Conservation (phyloP, 2,888 invertebrate genomes). For the Troilus luridus region DNA sequence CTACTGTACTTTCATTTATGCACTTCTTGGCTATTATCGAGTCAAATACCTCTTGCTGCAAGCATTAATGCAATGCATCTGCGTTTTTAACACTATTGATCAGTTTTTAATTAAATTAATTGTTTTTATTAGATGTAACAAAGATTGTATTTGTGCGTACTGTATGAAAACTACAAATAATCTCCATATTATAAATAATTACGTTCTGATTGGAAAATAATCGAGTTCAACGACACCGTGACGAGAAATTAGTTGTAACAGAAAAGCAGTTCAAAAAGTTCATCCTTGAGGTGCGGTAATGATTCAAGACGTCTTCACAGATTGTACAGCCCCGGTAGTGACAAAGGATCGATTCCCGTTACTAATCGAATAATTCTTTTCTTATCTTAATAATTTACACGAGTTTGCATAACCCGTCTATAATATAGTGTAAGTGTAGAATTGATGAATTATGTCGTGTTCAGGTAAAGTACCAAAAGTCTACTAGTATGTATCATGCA, state of each 20-base stretch:
- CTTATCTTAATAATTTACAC: neutral
- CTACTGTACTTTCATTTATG: slow-evolving; percentile 8
- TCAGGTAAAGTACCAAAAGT: too few species aligned
- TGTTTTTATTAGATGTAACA: neutral
- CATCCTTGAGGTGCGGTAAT: neutral
- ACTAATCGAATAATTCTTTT: neutral
- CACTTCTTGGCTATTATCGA: neutral
- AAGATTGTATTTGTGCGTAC: neutral
- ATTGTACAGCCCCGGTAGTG: neutral
- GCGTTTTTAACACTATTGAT: neutral
- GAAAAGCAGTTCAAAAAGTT: neutral
- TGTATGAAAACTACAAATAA: neutral
- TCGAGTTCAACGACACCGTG: neutral
- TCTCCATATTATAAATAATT: neutral
- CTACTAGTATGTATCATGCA: too few species aligned
- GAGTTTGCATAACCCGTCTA: neutral
- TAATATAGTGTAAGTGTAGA: neutral
- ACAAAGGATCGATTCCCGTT: neutral
- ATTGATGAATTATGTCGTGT: neutral
- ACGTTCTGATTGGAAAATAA: neutral
- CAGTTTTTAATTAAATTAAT: neutral
- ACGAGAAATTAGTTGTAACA: neutral
- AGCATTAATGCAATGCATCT: neutral
- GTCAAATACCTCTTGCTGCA: neutral
- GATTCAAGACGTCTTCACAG: neutral